Evolutionary conservation across 2,113 vertebrate species (phyloP).

Genomic region (Oncorhynchus gorbuscha): DNA sequence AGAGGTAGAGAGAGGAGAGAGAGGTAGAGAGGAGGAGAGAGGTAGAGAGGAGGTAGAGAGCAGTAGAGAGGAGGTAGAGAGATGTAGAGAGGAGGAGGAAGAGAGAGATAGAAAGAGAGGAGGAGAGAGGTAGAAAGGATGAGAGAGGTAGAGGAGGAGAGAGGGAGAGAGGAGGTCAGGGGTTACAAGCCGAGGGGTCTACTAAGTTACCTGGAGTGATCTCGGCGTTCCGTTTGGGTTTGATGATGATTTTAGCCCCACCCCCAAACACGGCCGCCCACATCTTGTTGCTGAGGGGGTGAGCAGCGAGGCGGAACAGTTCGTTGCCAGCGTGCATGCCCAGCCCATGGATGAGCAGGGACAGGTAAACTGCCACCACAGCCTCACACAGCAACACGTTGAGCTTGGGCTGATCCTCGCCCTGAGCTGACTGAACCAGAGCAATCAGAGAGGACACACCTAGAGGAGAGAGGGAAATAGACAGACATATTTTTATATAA

Average conservation of each 20-base stretch:
- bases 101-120: neutral
- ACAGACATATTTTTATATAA: too few relatives aligned
- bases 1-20: too few relatives aligned
- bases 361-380: conserved; percentile 92
- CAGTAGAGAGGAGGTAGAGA: neutral
- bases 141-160: neutral
- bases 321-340: conserved; percentile 91
- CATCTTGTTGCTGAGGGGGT: conserved; percentile 92
- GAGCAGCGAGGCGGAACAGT: conserved; percentile 92
- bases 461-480: conserved; percentile 52
- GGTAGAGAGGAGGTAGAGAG: neutral
- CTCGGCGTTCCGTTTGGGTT: conserved; percentile 84
- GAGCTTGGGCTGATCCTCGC: conserved; percentile 89
- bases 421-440: conserved; percentile 85
- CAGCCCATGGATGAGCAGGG: conserved; percentile 91
- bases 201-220: conserved; percentile 80
- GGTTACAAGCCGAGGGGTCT: neutral
- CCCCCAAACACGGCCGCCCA: conserved; percentile 97
- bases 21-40: neutral
- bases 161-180: neutral
- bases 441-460: conserved; percentile 95
- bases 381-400: conserved; percentile 92
- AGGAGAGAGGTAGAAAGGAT: neutral
- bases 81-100: neutral
- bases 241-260: conserved; percentile 89